These are phyloP conservation scores for Rhopalosiphum maidis DNA, from an alignment of 1,140 invertebrate species.

Conservation along the genomic window DNA sequence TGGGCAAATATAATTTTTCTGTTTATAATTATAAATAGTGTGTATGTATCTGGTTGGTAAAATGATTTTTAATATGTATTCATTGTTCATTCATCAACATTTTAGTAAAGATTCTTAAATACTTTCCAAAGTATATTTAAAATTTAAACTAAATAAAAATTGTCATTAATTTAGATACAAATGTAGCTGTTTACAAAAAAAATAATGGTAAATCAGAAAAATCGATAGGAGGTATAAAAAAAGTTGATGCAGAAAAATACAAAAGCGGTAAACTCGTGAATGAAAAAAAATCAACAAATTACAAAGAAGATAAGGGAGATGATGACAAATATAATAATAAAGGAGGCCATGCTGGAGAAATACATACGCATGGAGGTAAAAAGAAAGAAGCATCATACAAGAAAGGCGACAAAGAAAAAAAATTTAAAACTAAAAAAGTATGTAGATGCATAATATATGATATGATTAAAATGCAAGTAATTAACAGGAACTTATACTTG, in stretches of 20 bases:
- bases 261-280: background rate
- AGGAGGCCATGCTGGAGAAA: background rate
- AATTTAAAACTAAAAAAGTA: constrained; percentile 51
- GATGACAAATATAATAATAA: background rate
- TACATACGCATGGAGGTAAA: background rate
- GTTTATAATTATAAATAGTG: background rate
- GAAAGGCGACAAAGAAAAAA: constrained; percentile 38
- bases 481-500: background rate
- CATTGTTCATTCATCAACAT: background rate
- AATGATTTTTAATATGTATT: background rate
- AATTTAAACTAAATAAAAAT: background rate
- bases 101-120: background rate
- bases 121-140: background rate
- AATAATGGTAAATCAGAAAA: background rate
- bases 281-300: constrained; percentile 38
- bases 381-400: constrained; percentile 17
- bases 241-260: constrained; percentile 10
- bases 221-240: background rate
- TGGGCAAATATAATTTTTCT: too few relatives aligned
- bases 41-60: background rate
- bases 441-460: background rate
- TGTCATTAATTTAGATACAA: background rate
- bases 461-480: background rate
- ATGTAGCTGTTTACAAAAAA: background rate
- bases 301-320: constrained; percentile 7